Conservation (phyloP, 2,113 vertebrate species). For the Brachionichthys hirsutus region DNA sequence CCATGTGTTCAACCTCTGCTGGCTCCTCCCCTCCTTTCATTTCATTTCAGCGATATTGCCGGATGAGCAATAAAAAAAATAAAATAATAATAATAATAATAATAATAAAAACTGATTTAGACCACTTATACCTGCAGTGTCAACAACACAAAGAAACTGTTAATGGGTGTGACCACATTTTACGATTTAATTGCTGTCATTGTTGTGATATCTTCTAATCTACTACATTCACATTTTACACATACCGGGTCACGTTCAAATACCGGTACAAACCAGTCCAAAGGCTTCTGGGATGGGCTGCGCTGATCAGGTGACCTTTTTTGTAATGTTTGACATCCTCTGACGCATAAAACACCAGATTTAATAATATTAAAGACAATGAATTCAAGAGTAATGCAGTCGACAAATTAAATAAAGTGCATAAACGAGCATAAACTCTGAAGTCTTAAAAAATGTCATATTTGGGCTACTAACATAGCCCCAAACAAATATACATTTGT, state of each 20-base stretch:
- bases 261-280: not conserved
- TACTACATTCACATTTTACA: slow-evolving; percentile 19
- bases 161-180: slow-evolving; percentile 42
- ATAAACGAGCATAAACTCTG: no score
- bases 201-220: slow-evolving; percentile 4
- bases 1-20: slow-evolving; percentile 39
- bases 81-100: no score
- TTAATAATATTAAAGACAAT: no score
- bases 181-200: slow-evolving; percentile 5
- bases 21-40: slow-evolving; percentile 42
- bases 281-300: slow-evolving; percentile 1
- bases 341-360: not conserved
- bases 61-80: no score
- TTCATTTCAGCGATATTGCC: slow-evolving; percentile 37
- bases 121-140: not conserved
- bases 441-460: no score
- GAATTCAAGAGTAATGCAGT: no score
- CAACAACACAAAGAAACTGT: not conserved
- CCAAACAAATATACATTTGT: no score
- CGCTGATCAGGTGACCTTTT: not conserved
- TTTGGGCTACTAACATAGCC: no score
- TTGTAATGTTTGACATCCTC: not conserved
- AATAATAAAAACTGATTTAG: no score
- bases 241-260: slow-evolving; percentile 20
- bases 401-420: no score